Conservation (phyloP, 2,888 invertebrate genomes). For the Tridacna gigas region DNA sequence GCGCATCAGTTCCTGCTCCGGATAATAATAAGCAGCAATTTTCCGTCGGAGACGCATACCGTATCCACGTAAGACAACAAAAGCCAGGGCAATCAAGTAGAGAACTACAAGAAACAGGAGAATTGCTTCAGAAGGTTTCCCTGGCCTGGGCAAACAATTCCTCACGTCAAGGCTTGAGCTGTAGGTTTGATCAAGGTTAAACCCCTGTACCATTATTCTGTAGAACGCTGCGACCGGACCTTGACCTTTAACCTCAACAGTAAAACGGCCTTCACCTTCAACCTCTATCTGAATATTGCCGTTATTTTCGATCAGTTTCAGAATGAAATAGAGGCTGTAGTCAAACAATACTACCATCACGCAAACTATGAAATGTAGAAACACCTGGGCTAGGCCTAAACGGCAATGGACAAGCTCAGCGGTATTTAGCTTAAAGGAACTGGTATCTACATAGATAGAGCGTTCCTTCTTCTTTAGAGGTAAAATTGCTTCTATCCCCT, state of each 20-base stretch:
- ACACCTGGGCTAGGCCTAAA: conserved; percentile 70
- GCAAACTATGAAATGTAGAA: conserved; percentile 71
- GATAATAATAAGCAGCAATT: conserved; percentile 65
- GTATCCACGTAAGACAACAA: conserved; percentile 64
- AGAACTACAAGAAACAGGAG: conserved; percentile 55
- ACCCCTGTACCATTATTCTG: conserved; percentile 41
- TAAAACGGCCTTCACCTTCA: conserved; percentile 41
- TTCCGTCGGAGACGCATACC: conserved; percentile 62
- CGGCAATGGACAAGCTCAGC: conserved; percentile 66
- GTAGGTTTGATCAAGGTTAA: conserved; percentile 49
- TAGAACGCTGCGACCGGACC: conserved; percentile 64
- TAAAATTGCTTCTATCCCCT: conserved; percentile 65
- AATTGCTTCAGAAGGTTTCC: conserved; percentile 40
- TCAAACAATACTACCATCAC: conserved; percentile 70
- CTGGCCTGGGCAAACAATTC: conserved; percentile 64
- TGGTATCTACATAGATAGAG: conserved; percentile 72
- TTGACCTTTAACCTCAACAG: conserved; percentile 57
- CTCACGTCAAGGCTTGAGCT: conserved; percentile 56
- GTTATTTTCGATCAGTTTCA: conserved; percentile 69
- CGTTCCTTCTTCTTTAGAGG: conserved; percentile 75
- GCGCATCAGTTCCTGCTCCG: conserved; percentile 63
- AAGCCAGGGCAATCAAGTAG: conserved; percentile 54
- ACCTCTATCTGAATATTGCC: conserved; percentile 68
- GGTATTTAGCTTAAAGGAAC: conserved; percentile 61
- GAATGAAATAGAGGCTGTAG: conserved; percentile 76